These are phyloP conservation scores for Leptinotarsa tumamoca DNA, from an alignment of 2,888 invertebrate species.

Conservation along the genomic window DNA sequence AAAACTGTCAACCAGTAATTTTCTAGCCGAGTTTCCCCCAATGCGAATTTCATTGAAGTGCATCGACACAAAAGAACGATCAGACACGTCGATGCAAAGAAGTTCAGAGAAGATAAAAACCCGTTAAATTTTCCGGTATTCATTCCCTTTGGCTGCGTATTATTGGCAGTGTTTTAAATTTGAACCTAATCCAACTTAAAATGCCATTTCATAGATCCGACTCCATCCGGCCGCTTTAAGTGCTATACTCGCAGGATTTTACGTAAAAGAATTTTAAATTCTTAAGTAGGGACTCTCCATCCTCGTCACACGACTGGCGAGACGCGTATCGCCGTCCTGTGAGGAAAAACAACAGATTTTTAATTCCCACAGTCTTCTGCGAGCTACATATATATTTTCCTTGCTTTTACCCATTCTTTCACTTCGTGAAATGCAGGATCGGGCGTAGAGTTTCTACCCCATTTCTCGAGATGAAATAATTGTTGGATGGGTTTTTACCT, in stretches of 20 bases:
- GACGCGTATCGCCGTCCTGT: slow-evolving; percentile 50
- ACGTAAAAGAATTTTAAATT: slow-evolving; percentile 68
- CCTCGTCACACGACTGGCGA: slow-evolving; percentile 39
- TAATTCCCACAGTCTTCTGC: slow-evolving; percentile 67
- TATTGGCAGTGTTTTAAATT: slow-evolving; percentile 68
- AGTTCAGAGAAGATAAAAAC: slow-evolving; percentile 52
- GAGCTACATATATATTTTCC: slow-evolving; percentile 66
- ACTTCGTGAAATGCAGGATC: slow-evolving; percentile 27
- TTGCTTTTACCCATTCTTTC: slow-evolving; percentile 60
- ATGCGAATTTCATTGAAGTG: slow-evolving; percentile 32
- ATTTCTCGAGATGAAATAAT: neutral
- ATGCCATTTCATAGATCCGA: slow-evolving; percentile 68
- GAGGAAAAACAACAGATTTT: slow-evolving; percentile 67
- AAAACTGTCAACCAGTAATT: too few relatives aligned
- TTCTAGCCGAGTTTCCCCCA: slow-evolving; percentile 6
- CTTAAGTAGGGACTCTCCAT: slow-evolving; percentile 61
- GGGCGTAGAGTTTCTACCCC: neutral
- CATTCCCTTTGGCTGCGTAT: slow-evolving; percentile 64
- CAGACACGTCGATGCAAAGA: slow-evolving; percentile 52
- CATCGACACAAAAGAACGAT: slow-evolving; percentile 48
- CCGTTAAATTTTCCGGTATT: slow-evolving; percentile 58
- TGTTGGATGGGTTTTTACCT: neutral
- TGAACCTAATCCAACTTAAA: slow-evolving; percentile 69
- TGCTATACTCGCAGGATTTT: slow-evolving; percentile 67
- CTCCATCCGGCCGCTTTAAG: slow-evolving; percentile 61